These are phyloP conservation scores for Spermophilus dauricus DNA, from an alignment of 2,113 vertebrate species.

Conservation along the genomic window DNA sequence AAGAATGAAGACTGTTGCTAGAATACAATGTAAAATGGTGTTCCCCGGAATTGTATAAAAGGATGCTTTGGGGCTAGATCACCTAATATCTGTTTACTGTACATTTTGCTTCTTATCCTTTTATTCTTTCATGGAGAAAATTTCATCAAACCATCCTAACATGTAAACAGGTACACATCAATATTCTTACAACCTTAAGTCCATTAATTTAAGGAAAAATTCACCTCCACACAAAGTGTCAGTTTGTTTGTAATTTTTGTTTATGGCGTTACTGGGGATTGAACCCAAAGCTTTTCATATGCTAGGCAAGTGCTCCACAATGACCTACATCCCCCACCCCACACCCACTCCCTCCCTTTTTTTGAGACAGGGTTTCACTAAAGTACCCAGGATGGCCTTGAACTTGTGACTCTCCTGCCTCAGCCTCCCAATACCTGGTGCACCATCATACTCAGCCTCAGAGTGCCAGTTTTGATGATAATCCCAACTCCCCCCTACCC, in stretches of 20 bases:
- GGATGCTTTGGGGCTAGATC: not conserved
- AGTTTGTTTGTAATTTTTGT: not conserved
- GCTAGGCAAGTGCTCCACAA: not conserved
- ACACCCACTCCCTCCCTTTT: no score
- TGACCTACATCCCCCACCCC: not conserved
- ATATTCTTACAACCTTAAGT: not conserved
- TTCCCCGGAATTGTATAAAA: not conserved
- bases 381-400: not conserved
- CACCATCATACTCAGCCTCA: not conserved
- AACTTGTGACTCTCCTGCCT: no score
- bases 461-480: not conserved
- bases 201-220: not conserved
- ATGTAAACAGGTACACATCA: not conserved
- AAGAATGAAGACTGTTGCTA: not conserved
- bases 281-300: not conserved
- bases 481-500: no score
- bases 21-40: not conserved
- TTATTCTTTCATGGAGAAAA: not conserved
- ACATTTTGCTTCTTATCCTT: not conserved
- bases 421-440: no score
- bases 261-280: not conserved
- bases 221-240: not conserved
- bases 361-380: not conserved
- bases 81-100: not conserved
- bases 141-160: constrained; percentile 2